These are phyloP conservation scores for Pitangus sulphuratus DNA, from an alignment of 2,797 vertebrate genomes.

Conservation along the genomic window DNA sequence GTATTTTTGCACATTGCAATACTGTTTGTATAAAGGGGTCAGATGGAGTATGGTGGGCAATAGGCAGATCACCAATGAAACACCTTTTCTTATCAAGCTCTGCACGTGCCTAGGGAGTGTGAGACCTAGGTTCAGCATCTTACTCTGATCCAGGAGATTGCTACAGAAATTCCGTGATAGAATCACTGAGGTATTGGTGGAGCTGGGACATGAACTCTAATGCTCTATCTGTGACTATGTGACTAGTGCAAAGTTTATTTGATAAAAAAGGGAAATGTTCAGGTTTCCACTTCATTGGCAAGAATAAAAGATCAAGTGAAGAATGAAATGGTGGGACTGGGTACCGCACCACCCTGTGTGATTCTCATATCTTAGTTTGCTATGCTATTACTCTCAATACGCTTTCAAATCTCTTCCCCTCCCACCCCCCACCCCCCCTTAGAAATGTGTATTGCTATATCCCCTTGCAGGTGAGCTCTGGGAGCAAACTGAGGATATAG, in stretches of 20 bases:
- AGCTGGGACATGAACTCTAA: rapidly evolving
- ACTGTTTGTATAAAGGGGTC: neutral
- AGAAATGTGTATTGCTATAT: neutral
- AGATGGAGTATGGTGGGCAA: neutral
- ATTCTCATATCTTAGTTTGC: rapidly evolving
- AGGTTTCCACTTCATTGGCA: neutral
- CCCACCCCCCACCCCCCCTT: no score
- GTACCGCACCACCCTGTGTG: rapidly evolving
- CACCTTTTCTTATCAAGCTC: neutral
- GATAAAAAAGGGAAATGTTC: neutral
- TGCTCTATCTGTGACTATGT: neutral
- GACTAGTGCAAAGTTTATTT: neutral
- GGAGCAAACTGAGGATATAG: neutral
- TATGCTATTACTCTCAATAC: neutral
- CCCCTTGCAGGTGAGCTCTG: neutral
- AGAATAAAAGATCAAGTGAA: neutral
- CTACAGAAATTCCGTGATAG: neutral
- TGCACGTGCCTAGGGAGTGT: neutral
- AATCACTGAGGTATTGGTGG: neutral
- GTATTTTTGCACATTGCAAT: neutral
- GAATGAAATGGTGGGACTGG: neutral
- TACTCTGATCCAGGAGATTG: neutral
- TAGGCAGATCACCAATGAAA: neutral
- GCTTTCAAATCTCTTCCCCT: neutral
- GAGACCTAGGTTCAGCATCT: rapidly evolving